Evolutionary conservation across 2,888 invertebrate species (phyloP).

Genomic region (Drosophila macrothrix): DNA sequence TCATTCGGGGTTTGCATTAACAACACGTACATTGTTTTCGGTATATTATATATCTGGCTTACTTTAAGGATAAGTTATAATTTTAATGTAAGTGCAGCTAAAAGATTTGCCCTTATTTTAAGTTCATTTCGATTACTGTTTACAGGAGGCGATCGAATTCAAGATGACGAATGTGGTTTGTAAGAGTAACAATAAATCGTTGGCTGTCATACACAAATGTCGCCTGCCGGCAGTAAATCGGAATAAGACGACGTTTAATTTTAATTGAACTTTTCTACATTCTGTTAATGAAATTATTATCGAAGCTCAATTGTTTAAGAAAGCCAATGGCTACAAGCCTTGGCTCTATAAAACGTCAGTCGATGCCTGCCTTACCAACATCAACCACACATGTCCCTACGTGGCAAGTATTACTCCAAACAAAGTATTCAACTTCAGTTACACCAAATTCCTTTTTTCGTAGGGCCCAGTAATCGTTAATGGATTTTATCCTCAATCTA

Average conservation of each 20-base stretch:
- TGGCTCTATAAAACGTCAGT: too few species aligned
- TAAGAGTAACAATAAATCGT: too few species aligned
- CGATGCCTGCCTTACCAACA: neutral
- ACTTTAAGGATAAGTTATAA: neutral
- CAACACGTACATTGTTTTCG: neutral
- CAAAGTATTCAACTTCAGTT: neutral
- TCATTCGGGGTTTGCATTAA: neutral
- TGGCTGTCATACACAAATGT: too few species aligned
- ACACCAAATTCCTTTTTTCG: too few species aligned
- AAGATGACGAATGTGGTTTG: too few species aligned
- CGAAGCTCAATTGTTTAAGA: constrained; percentile 1
- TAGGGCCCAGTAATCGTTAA: neutral
- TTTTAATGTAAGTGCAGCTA: neutral
- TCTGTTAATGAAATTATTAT: neutral
- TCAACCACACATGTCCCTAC: neutral
- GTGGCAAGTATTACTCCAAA: neutral
- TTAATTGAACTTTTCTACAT: too few species aligned
- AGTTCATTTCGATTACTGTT: too few species aligned
- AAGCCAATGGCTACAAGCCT: constrained; percentile 39
- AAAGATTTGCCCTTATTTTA: too few species aligned
- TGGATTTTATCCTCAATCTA: too few species aligned
- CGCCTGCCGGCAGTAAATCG: too few species aligned
- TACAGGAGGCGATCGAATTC: too few species aligned
- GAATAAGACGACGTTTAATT: too few species aligned
- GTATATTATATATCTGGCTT: neutral